Conservation (phyloP, 1,140 invertebrate genomes). For the Lepidurus apus region DNA sequence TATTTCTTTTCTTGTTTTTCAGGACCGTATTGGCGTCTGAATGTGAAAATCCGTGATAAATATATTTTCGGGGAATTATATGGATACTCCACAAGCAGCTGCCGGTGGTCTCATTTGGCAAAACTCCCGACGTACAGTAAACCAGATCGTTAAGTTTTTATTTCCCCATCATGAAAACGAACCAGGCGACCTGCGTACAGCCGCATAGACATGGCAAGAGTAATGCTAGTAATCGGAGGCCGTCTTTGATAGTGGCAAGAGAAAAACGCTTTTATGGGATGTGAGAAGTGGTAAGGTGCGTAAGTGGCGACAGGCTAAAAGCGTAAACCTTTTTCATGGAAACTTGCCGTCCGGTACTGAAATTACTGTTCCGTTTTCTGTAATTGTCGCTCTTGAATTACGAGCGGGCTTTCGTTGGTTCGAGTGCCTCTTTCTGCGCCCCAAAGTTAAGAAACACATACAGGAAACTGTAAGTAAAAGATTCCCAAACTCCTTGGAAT, state of each 20-base stretch:
- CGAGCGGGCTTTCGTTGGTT: neutral
- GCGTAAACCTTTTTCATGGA: neutral
- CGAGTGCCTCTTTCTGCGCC: neutral
- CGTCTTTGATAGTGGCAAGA: neutral
- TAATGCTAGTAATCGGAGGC: neutral
- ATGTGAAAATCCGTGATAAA: neutral
- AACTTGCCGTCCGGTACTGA: neutral
- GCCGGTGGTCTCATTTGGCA: neutral
- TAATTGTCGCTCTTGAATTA: conserved; percentile 7
- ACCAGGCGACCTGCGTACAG: neutral
- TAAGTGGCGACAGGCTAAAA: neutral
- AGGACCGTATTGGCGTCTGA: neutral
- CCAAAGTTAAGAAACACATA: too few species aligned
- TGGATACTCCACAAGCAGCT: neutral
- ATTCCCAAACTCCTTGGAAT: too few species aligned
- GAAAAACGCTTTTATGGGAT: neutral
- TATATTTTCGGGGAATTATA: neutral
- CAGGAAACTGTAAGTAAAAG: too few species aligned
- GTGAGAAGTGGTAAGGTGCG: neutral
- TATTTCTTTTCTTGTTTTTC: too few species aligned
- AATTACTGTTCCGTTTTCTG: neutral
- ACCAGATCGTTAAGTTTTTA: conserved; percentile 15
- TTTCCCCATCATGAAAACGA: neutral
- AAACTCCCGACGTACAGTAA: conserved; percentile 8
- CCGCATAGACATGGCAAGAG: neutral